A percentile compares a stretch with the other conserved stretches of the same genome.
phyloP scores from a whole-genome alignment of 2,113 vertebrate species.

The Callorhinus ursinus region DNA sequence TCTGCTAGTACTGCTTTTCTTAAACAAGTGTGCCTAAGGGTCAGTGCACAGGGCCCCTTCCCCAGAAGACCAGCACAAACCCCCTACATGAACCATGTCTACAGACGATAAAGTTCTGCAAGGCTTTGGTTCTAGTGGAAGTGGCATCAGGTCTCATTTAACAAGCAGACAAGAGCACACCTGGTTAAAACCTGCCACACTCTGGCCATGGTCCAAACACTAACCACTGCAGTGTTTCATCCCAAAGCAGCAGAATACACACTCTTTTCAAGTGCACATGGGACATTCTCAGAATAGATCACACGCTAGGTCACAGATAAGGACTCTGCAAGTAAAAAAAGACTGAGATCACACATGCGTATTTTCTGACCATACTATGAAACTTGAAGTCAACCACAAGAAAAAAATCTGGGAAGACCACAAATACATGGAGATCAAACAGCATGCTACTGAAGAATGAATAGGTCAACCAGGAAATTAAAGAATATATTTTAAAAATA shows the following conservation, averaged over 20 bases:
- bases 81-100: not conserved
- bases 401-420: not conserved
- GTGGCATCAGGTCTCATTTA: not conserved
- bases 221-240: not conserved
- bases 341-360: not conserved
- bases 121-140: not conserved
- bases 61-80: not conserved
- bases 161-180: not conserved
- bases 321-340: not conserved
- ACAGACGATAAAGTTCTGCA: not conserved
- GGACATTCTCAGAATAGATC: not conserved
- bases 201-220: not conserved
- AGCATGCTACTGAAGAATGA: not conserved
- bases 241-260: not conserved
- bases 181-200: not conserved
- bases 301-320: not conserved
- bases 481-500: not conserved
- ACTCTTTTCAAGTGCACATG: not conserved
- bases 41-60: not conserved
- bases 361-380: not conserved
- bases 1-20: not conserved
- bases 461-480: not conserved
- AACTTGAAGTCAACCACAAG: not conserved
- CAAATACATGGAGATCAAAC: not conserved
- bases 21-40: not conserved